A percentile compares a stretch with the other conserved stretches of the same genome.
Conservation (phyloP, 2,888 invertebrate genomes). For the Mimumesa dahlbomi region DNA sequence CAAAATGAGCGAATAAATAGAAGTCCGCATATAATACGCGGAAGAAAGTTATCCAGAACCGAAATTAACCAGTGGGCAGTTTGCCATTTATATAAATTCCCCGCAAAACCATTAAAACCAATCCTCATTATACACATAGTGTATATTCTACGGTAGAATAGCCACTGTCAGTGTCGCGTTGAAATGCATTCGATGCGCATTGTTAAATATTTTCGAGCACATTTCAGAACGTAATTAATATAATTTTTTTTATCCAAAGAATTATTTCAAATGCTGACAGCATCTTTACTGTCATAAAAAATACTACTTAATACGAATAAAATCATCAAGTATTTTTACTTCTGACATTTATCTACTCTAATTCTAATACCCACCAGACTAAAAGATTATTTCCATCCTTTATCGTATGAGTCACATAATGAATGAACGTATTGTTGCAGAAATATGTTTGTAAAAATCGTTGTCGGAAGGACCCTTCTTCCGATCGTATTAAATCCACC, state of each 20-base stretch:
- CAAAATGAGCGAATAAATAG: constrained; percentile 33
- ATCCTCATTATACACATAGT: constrained; percentile 10
- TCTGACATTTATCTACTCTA: too few species aligned
- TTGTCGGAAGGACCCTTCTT: constrained; percentile 28
- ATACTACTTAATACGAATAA: too few species aligned
- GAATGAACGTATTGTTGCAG: constrained; percentile 34
- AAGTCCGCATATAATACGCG: constrained; percentile 38
- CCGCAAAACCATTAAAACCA: constrained; percentile 26
- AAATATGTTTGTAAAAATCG: constrained; percentile 32
- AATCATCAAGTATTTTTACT: too few species aligned
- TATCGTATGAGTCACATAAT: constrained; percentile 13
- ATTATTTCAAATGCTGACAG: too few species aligned
- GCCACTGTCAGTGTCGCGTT: neutral
- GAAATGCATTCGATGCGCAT: neutral
- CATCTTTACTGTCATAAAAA: too few species aligned
- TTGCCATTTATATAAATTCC: constrained; percentile 53
- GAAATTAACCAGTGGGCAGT: constrained; percentile 44
- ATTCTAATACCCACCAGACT: too few species aligned
- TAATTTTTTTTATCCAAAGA: too few species aligned
- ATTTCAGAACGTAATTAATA: too few species aligned
- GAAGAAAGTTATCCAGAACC: constrained; percentile 41
- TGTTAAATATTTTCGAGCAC: neutral
- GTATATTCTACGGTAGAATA: constrained; percentile 10
- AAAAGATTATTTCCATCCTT: neutral
- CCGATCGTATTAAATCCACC: constrained; percentile 22